phyloP scores from a whole-genome alignment of 2,113 vertebrate genomes.

The Psophia crepitans region DNA sequence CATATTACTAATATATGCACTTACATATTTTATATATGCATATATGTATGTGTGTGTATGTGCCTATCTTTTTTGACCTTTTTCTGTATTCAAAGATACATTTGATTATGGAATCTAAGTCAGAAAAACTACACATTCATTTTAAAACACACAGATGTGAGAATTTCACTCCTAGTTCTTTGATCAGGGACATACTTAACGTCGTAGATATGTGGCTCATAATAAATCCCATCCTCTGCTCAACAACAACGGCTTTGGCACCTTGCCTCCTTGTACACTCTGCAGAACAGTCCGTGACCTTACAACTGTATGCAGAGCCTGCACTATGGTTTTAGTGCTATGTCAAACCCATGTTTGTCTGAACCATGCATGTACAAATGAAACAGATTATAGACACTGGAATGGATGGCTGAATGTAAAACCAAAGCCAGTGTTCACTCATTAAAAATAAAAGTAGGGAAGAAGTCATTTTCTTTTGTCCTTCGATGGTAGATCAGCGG shows the following conservation, averaged over 20 bases:
- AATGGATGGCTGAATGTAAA: neutral
- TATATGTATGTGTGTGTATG: accelerated
- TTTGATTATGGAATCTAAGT: neutral
- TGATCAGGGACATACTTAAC: neutral
- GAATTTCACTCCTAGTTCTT: neutral
- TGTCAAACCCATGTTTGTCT: neutral
- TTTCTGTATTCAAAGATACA: neutral
- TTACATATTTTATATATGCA: neutral
- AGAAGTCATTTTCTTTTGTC: neutral
- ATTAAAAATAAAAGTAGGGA: neutral
- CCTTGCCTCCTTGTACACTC: neutral
- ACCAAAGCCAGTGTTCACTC: neutral
- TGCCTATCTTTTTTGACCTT: neutral
- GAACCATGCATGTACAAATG: neutral
- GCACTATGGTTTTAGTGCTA: neutral
- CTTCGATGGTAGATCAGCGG: neutral
- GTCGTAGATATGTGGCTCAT: accelerated
- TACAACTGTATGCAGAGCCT: neutral
- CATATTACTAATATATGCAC: accelerated
- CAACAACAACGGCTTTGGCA: accelerated
- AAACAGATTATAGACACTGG: neutral
- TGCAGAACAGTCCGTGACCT: neutral
- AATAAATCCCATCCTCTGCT: neutral
- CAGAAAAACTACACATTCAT: neutral
- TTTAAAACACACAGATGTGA: neutral